Percentiles rank a stretch among this genome's conserved stretches.
These are phyloP conservation scores for Pteruthius melanotis DNA, from an alignment of 2,113 vertebrate genomes.

Conservation along the genomic window DNA sequence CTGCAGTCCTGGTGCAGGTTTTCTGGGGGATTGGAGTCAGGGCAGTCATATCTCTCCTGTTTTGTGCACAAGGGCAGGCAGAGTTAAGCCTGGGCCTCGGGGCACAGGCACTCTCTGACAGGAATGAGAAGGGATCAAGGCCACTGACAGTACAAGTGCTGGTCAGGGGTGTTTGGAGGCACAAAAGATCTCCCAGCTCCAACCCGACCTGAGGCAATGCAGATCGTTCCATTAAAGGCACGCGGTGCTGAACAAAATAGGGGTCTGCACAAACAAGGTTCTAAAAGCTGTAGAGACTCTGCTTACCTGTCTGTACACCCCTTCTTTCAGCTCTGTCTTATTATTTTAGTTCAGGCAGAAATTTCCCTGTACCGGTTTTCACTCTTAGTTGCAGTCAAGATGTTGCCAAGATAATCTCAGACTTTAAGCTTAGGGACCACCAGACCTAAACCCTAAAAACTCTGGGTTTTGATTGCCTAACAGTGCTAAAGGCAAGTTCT, in stretches of 20 bases:
- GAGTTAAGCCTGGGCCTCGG: background rate
- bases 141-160: background rate
- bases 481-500: slow-evolving; percentile 32
- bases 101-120: background rate
- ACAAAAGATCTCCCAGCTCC: background rate
- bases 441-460: background rate
- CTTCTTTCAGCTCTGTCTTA: background rate
- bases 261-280: background rate
- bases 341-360: background rate
- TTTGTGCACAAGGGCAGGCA: background rate
- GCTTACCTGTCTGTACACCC: background rate
- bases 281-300: background rate
- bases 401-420: background rate
- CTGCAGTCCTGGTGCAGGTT: background rate
- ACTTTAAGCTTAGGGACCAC: background rate
- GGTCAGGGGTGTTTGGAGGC: background rate
- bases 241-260: background rate
- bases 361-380: background rate
- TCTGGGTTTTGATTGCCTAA: background rate
- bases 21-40: background rate
- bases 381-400: background rate
- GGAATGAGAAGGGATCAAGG: background rate
- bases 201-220: slow-evolving; percentile 1
- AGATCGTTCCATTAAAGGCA: background rate
- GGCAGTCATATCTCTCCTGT: background rate